Evolutionary conservation across 1,140 invertebrate genomes (phyloP).

Genomic region (Caenorhabditis remanei): DNA sequence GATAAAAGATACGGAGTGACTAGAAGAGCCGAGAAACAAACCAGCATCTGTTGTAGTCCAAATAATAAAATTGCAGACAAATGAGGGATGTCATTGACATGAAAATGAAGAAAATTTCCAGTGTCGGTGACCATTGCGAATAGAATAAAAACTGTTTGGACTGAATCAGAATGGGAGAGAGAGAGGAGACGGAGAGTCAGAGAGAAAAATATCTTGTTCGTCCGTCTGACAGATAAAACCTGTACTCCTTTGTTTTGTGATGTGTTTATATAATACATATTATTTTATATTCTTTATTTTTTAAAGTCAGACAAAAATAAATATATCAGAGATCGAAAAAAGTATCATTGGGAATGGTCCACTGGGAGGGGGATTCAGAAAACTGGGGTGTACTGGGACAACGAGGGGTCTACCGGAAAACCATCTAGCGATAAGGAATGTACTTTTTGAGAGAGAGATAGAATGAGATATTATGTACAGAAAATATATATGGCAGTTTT

Average conservation of each 20-base stretch:
- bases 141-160: not conserved
- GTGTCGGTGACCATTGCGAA: not conserved
- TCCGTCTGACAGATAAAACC: not conserved
- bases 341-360: not conserved
- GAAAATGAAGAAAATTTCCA: slow-evolving; percentile 37
- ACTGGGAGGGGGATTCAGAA: not conserved
- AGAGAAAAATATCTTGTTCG: not conserved
- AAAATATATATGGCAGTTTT: not conserved
- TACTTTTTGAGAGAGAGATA: not conserved
- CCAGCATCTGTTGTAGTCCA: slow-evolving; percentile 60
- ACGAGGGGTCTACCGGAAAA: not conserved
- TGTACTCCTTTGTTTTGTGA: not conserved
- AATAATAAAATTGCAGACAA: slow-evolving; percentile 16
- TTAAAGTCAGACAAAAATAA: slow-evolving; percentile 4
- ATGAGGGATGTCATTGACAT: slow-evolving; percentile 61
- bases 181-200: not conserved
- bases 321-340: slow-evolving; percentile 16
- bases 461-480: not conserved
- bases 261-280: not conserved
- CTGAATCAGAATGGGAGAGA: not conserved
- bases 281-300: not conserved
- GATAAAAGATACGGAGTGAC: slow-evolving; percentile 63
- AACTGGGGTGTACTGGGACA: not conserved
- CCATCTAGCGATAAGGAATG: not conserved
- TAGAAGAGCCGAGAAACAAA: slow-evolving; percentile 65